phyloP scores from a whole-genome alignment of 1,140 invertebrate species.

The Batillaria attramentaria region DNA sequence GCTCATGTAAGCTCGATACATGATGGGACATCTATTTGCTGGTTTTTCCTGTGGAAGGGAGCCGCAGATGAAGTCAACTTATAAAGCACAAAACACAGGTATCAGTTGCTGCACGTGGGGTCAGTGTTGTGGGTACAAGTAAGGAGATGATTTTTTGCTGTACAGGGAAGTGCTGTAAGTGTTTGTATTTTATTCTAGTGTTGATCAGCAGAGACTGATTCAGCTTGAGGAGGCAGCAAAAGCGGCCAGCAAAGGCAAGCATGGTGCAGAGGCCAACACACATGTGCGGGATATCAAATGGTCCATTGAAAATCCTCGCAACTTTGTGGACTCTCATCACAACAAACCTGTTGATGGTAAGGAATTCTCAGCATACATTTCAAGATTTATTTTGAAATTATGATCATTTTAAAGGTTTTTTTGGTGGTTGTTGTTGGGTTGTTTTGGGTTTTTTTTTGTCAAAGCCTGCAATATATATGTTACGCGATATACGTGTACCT shows the following conservation, averaged over 20 bases:
- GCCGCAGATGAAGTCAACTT: too few species aligned
- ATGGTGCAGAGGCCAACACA: conserved; percentile 75
- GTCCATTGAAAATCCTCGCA: conserved; percentile 86
- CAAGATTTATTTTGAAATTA: background rate
- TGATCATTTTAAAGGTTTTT: too few species aligned
- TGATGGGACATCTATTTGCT: too few species aligned
- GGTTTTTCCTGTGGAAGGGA: too few species aligned
- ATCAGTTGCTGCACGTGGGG: background rate
- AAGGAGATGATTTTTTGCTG: too few species aligned
- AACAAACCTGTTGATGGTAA: conserved; percentile 81
- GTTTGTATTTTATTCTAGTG: conserved; percentile 52
- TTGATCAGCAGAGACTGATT: conserved; percentile 76
- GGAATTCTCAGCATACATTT: conserved; percentile 12
- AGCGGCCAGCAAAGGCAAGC: conserved; percentile 88
- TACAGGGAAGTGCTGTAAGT: background rate
- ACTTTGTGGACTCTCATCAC: conserved; percentile 85
- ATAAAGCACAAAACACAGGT: background rate
- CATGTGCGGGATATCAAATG: conserved; percentile 90
- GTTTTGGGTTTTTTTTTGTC: too few species aligned
- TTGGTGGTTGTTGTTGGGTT: too few species aligned
- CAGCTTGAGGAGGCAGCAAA: conserved; percentile 95
- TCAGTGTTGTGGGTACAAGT: too few species aligned
- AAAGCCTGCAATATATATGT: too few species aligned
- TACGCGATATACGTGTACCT: too few species aligned
- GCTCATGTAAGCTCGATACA: too few species aligned